Percentiles rank a stretch among this genome's conserved stretches.
These are phyloP conservation scores for Allolobophora icterica DNA, from an alignment of 2,888 invertebrate genomes.

Conservation along the genomic window DNA sequence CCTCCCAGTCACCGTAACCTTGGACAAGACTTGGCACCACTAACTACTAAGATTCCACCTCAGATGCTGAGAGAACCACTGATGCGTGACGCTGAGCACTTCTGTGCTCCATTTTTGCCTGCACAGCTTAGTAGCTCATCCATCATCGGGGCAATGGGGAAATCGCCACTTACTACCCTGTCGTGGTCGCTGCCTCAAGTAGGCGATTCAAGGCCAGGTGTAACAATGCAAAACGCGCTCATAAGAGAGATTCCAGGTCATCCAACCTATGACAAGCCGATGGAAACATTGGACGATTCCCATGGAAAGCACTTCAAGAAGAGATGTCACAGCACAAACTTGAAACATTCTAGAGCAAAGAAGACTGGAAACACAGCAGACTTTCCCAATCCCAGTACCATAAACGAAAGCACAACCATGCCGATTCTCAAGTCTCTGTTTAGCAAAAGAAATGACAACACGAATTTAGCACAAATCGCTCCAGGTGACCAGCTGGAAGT, in stretches of 20 bases:
- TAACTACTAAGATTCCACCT: background rate
- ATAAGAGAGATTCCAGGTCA: background rate
- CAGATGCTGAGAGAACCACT: background rate
- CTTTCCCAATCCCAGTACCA: background rate
- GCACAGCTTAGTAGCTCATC: background rate
- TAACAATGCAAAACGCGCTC: background rate
- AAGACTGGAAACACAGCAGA: background rate
- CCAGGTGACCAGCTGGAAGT: background rate
- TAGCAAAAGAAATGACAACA: background rate
- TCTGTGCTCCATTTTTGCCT: background rate
- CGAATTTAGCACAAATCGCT: background rate
- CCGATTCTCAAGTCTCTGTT: conserved; percentile 17
- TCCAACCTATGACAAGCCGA: background rate
- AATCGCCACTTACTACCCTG: background rate
- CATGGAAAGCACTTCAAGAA: conserved; percentile 17
- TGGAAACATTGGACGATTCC: background rate
- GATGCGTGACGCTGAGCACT: background rate
- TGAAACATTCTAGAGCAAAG: background rate
- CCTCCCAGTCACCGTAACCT: conserved; percentile 1
- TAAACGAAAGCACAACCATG: background rate
- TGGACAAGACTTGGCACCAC: background rate
- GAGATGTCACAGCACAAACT: conserved; percentile 4
- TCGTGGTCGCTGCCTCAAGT: conserved; percentile 1
- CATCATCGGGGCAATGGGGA: background rate
- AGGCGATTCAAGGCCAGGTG: too few species aligned